Percentiles rank a stretch among this genome's conserved stretches.
Conservation (phyloP, 1,140 invertebrate species). For the Melipona quadrifasciata region DNA sequence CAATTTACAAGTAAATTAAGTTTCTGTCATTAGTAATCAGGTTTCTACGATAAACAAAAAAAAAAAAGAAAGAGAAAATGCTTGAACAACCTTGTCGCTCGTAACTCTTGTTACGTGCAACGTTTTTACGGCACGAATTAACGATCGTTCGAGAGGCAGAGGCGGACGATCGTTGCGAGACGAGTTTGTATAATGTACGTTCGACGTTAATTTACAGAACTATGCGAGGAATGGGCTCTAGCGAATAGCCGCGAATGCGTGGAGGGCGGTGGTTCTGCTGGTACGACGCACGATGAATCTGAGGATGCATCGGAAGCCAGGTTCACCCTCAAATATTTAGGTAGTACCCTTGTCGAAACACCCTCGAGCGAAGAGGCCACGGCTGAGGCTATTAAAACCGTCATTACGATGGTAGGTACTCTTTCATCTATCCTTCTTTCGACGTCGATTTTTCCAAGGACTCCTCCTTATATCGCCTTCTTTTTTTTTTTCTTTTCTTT, state of each 20-base stretch:
- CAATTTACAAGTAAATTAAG: too few relatives aligned
- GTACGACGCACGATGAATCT: slow-evolving; percentile 81
- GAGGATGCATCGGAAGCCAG: slow-evolving; percentile 83
- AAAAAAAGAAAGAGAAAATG: too few relatives aligned
- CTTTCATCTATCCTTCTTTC: neutral
- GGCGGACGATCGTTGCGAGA: neutral
- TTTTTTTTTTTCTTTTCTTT: too few relatives aligned
- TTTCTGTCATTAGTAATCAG: too few relatives aligned
- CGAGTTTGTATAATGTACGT: slow-evolving; percentile 29
- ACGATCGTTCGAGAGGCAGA: neutral
- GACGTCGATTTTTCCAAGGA: too few relatives aligned
- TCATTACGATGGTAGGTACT: slow-evolving; percentile 84
- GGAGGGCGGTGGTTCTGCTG: slow-evolving; percentile 82
- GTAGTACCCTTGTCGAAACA: slow-evolving; percentile 86
- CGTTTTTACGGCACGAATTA: neutral
- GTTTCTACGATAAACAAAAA: too few relatives aligned
- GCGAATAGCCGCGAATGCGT: slow-evolving; percentile 84
- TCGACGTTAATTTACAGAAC: slow-evolving; percentile 83
- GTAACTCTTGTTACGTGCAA: too few relatives aligned
- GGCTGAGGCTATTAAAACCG: slow-evolving; percentile 87
- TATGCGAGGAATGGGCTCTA: slow-evolving; percentile 89
- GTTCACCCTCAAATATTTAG: slow-evolving; percentile 89
- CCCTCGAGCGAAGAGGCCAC: slow-evolving; percentile 84
- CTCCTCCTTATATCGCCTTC: too few relatives aligned
- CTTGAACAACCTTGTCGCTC: too few relatives aligned